These are phyloP conservation scores for Pagetopsis macropterus DNA, from an alignment of 2,797 vertebrate genomes.

Conservation along the genomic window DNA sequence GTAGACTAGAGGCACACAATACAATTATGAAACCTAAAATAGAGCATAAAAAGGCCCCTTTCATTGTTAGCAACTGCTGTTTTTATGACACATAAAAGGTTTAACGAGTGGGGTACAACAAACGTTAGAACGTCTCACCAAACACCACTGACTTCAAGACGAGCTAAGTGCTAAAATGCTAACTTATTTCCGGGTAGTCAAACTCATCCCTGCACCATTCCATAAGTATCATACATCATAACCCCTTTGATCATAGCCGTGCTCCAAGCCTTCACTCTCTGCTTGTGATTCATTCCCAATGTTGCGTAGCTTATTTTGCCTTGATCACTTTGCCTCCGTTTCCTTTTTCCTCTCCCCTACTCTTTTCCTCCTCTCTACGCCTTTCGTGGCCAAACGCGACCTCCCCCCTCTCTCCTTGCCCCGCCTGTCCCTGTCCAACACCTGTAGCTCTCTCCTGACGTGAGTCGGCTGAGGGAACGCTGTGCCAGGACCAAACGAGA, in stretches of 20 bases:
- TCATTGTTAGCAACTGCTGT: too few relatives aligned
- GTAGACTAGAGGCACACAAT: too few relatives aligned
- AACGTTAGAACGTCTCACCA: too few relatives aligned
- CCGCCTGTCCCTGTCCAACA: constrained; percentile 50
- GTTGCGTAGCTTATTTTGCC: constrained; percentile 67
- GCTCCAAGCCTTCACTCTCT: constrained; percentile 48
- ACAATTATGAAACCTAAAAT: too few relatives aligned
- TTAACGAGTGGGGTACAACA: too few relatives aligned
- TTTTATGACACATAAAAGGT: too few relatives aligned
- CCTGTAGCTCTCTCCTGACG: constrained; percentile 92
- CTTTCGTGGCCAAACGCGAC: constrained; percentile 54
- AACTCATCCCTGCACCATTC: too few relatives aligned
- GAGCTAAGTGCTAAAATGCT: too few relatives aligned
- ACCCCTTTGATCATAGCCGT: constrained; percentile 51
- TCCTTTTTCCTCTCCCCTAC: constrained; percentile 47
- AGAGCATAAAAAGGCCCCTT: too few relatives aligned
- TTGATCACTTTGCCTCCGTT: constrained; percentile 68
- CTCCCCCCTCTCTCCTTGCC: constrained; percentile 5
- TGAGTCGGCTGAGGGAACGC: constrained; percentile 91
- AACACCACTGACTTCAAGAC: too few relatives aligned
- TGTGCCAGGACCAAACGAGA: constrained; percentile 94
- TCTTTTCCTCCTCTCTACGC: constrained; percentile 16
- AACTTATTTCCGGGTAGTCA: too few relatives aligned
- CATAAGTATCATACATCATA: constrained; percentile 26
- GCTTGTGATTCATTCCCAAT: constrained; percentile 71